These are phyloP conservation scores for Daktulosphaira vitifoliae DNA, from an alignment of 1,140 invertebrate genomes.

Conservation along the genomic window DNA sequence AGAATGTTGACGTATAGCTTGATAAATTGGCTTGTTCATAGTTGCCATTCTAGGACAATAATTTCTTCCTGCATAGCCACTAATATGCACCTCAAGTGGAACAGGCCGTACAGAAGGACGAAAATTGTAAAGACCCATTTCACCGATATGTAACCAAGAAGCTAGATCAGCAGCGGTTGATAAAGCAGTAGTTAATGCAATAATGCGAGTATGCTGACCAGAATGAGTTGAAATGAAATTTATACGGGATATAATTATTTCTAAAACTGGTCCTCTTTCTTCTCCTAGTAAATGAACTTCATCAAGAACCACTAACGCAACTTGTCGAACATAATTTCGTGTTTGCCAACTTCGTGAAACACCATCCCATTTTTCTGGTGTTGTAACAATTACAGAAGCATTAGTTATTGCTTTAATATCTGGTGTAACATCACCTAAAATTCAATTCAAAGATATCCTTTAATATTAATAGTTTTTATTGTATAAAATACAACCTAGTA, in stretches of 20 bases:
- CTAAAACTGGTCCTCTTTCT: slow-evolving; percentile 73
- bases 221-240: slow-evolving; percentile 90
- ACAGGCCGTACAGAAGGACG: slow-evolving; percentile 94
- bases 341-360: slow-evolving; percentile 97
- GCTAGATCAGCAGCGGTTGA: slow-evolving; percentile 95
- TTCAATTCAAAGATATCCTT: no score
- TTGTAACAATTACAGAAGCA: slow-evolving; percentile 92
- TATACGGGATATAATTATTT: slow-evolving; percentile 73
- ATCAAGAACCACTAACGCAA: slow-evolving; percentile 92
- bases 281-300: slow-evolving; percentile 96
- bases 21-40: slow-evolving; percentile 98
- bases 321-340: slow-evolving; percentile 85
- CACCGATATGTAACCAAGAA: slow-evolving; percentile 87
- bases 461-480: no score
- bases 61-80: slow-evolving; percentile 90
- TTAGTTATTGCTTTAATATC: slow-evolving; percentile 74
- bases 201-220: slow-evolving; percentile 64
- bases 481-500: slow-evolving; percentile 39
- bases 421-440: slow-evolving; percentile 80
- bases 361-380: slow-evolving; percentile 99
- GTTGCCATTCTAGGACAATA: slow-evolving; percentile 99
- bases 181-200: slow-evolving; percentile 93
- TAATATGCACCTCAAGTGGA: slow-evolving; percentile 89
- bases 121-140: slow-evolving; percentile 95
- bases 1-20: slow-evolving; percentile 88